These are phyloP conservation scores for Luperina nickerlii DNA, from an alignment of 2,888 invertebrate genomes.

Conservation along the genomic window DNA sequence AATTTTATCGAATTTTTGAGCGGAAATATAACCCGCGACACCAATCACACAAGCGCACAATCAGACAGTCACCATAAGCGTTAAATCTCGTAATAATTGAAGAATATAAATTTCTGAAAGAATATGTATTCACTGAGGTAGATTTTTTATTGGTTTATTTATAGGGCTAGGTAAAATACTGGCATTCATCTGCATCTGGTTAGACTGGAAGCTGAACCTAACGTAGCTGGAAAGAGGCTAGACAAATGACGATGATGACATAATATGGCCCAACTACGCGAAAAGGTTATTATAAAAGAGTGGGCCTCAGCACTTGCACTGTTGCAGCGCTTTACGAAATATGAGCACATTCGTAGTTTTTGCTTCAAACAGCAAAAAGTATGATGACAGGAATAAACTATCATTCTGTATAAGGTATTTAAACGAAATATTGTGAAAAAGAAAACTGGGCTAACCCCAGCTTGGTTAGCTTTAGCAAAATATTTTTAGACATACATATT, in stretches of 20 bases:
- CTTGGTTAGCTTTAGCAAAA: background rate
- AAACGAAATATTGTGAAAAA: background rate
- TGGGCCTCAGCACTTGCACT: background rate
- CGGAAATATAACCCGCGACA: background rate
- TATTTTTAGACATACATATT: background rate
- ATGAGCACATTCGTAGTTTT: background rate
- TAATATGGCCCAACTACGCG: background rate
- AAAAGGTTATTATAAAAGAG: background rate
- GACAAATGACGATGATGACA: background rate
- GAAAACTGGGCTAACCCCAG: background rate
- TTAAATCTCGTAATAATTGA: background rate
- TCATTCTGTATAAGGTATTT: background rate
- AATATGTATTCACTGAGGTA: background rate
- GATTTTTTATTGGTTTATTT: background rate
- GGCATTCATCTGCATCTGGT: background rate
- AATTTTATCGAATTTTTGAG: background rate
- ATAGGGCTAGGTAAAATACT: background rate
- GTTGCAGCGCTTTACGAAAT: conserved; percentile 12
- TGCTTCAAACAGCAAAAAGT: background rate
- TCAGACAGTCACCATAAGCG: background rate
- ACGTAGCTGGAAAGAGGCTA: background rate
- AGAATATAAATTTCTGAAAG: background rate
- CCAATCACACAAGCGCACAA: no score
- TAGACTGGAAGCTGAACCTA: background rate
- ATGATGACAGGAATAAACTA: background rate